A percentile compares a stretch with the other conserved stretches of the same genome.
Evolutionary conservation across 2,888 invertebrate genomes (phyloP).

Genomic region (Eristalis intricaria): DNA sequence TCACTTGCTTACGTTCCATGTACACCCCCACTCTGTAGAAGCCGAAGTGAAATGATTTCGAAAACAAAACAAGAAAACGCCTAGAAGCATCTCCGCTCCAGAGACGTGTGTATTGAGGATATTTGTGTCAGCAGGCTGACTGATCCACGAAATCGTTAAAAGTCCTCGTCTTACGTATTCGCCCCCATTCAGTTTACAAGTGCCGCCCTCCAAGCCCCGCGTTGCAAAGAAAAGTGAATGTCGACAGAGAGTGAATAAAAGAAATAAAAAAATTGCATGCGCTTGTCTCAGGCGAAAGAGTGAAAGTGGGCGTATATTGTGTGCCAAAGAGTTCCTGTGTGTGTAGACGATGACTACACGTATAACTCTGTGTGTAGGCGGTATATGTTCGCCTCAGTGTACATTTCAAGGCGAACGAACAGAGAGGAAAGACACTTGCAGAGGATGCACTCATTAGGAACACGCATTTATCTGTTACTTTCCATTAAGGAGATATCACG

Average conservation of each 20-base stretch:
- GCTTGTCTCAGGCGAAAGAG: slow-evolving; percentile 32
- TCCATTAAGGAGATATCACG: slow-evolving; percentile 33
- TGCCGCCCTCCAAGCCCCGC: not conserved
- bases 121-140: slow-evolving; percentile 64
- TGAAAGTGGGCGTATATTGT: slow-evolving; percentile 53
- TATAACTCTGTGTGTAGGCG: not conserved
- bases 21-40: not conserved
- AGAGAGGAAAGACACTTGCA: not conserved
- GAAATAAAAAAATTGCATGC: not conserved
- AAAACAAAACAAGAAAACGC: slow-evolving; percentile 9
- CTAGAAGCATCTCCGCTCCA: not conserved
- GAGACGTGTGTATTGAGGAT: slow-evolving; percentile 20
- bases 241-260: not conserved
- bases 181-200: too few species aligned
- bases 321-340: slow-evolving; percentile 16
- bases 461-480: slow-evolving; percentile 53
- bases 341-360: not conserved
- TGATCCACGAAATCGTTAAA: slow-evolving; percentile 51
- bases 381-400: not conserved
- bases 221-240: slow-evolving; percentile 31
- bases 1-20: not conserved
- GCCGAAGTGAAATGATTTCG: not conserved
- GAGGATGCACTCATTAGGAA: slow-evolving; percentile 54
- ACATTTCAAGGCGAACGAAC: not conserved
- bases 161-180: slow-evolving; percentile 13